phyloP scores from a whole-genome alignment of 2,888 invertebrate genomes.

The Diogma glabrata region DNA sequence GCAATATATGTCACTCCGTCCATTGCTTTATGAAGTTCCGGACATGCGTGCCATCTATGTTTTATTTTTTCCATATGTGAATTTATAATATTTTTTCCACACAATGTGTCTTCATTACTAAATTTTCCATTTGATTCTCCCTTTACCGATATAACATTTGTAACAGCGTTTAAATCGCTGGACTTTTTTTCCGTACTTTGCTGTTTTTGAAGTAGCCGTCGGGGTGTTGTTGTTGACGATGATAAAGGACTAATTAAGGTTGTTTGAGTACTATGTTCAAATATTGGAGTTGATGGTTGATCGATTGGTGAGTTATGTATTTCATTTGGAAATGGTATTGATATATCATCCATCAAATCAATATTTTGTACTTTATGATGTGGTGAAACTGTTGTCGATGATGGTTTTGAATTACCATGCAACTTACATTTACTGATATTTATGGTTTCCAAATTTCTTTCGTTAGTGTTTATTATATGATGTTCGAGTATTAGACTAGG shows the following conservation, averaged over 20 bases:
- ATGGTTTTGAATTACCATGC: conserved; percentile 37
- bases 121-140: not conserved
- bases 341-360: conserved; percentile 33
- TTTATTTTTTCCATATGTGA: conserved; percentile 26
- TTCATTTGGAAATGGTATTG: conserved; percentile 15
- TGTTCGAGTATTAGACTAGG: conserved; percentile 21
- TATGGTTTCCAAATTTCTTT: conserved; percentile 18
- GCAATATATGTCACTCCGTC: conserved; percentile 88
- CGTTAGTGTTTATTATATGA: conserved; percentile 20
- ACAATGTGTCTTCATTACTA: too few relatives aligned
- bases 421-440: conserved; percentile 26
- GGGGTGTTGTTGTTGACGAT: conserved; percentile 33
- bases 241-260: conserved; percentile 31
- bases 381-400: conserved; percentile 36
- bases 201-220: conserved; percentile 22
- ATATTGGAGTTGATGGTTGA: conserved; percentile 9
- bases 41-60: conserved; percentile 79
- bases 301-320: conserved; percentile 13
- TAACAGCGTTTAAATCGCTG: not conserved
- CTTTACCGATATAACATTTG: conserved; percentile 6
- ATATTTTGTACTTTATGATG: conserved; percentile 34
- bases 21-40: conserved; percentile 84
- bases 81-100: not conserved
- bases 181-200: conserved; percentile 23
- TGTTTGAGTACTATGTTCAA: conserved; percentile 23